These are phyloP conservation scores for Cactoblastis cactorum DNA, from an alignment of 2,888 invertebrate genomes.

Conservation along the genomic window DNA sequence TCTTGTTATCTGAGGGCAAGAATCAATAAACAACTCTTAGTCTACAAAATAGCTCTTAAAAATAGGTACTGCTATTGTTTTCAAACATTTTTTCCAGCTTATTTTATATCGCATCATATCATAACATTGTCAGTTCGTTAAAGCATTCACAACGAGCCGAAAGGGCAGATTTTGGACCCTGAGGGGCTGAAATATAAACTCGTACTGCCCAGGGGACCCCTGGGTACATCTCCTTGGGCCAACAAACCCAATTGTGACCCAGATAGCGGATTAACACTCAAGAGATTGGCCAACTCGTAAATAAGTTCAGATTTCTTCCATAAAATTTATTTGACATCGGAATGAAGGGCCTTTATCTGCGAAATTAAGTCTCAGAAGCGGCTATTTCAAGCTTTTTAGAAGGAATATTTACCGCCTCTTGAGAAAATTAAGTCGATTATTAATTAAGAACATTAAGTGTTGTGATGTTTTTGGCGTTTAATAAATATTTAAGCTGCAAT, in stretches of 20 bases:
- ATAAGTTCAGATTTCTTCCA: constrained; percentile 24
- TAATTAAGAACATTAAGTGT: too few relatives aligned
- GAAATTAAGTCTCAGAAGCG: constrained; percentile 19
- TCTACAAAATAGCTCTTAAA: not conserved
- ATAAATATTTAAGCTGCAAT: not conserved
- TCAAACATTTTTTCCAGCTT: not conserved
- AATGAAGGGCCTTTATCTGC: constrained; percentile 23
- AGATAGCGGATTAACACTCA: constrained; percentile 27
- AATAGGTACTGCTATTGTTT: not conserved
- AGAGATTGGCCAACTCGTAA: constrained; percentile 25
- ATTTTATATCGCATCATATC: not conserved
- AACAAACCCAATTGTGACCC: constrained; percentile 24
- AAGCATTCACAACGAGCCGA: not conserved
- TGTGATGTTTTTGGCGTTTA: not conserved
- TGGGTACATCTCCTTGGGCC: constrained; percentile 10
- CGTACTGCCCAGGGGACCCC: constrained; percentile 2
- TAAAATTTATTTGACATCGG: constrained; percentile 23
- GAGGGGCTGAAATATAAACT: not conserved
- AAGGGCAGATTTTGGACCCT: not conserved
- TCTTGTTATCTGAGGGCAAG: not conserved
- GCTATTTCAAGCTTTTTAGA: not conserved
- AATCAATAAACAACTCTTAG: not conserved
- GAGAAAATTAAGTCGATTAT: constrained; percentile 2
- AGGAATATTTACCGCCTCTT: constrained; percentile 6
- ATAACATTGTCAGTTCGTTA: constrained; percentile 2